Evolutionary conservation across 2,888 invertebrate species (phyloP).

Genomic region (Polymixis flavicincta): DNA sequence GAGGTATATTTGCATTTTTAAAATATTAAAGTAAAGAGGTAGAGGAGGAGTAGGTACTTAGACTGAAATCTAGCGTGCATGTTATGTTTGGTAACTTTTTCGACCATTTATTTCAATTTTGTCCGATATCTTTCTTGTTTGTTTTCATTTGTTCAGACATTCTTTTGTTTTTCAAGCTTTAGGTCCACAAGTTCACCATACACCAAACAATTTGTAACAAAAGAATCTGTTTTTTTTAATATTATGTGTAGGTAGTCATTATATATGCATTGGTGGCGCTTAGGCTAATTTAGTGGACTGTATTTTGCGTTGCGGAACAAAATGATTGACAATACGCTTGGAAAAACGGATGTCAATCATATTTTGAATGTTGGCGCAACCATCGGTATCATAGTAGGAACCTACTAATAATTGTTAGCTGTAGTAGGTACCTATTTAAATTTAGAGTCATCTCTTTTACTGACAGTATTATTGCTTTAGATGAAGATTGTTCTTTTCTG

Average conservation of each 20-base stretch:
- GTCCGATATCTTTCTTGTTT: not conserved
- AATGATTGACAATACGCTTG: too few relatives aligned
- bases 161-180: not conserved
- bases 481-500: conserved; percentile 11
- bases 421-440: too few relatives aligned
- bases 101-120: not conserved
- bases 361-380: too few relatives aligned
- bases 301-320: too few relatives aligned
- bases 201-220: not conserved
- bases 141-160: not conserved
- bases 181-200: not conserved
- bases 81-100: not conserved
- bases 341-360: too few relatives aligned
- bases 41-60: conserved; percentile 1
- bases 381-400: too few relatives aligned
- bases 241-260: not conserved
- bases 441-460: not conserved
- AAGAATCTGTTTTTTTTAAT: too few relatives aligned
- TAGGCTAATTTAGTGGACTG: too few relatives aligned
- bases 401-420: not conserved
- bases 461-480: not conserved
- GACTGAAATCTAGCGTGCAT: conserved; percentile 28
- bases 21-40: not conserved
- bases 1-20: not conserved
- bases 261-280: too few relatives aligned